Percentiles rank a stretch among this genome's conserved stretches.
These are phyloP conservation scores for Acropternis orthonyx DNA, from an alignment of 2,797 vertebrate genomes.

Conservation along the genomic window DNA sequence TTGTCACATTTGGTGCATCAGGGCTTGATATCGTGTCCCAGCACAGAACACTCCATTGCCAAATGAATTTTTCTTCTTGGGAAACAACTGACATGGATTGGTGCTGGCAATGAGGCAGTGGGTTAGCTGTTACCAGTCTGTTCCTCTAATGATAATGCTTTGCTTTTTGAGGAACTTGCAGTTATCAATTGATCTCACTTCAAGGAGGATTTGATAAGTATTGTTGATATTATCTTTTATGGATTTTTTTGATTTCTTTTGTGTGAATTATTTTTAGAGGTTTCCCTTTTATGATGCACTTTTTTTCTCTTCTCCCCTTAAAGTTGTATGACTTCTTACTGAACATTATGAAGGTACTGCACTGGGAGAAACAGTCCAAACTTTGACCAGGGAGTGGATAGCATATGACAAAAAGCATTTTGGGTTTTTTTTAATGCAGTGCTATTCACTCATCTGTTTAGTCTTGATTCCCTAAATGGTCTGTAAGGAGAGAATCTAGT, in stretches of 20 bases:
- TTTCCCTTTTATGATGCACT: not conserved
- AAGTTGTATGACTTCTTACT: not conserved
- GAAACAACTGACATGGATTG: not conserved
- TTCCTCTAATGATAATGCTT: not conserved
- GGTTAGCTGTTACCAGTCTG: not conserved
- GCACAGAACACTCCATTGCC: not conserved
- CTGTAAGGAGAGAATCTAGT: not conserved
- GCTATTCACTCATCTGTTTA: not conserved
- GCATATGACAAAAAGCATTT: not conserved
- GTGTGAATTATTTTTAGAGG: not conserved
- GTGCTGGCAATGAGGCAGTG: not conserved
- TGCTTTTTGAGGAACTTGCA: not conserved
- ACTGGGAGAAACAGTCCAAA: not conserved
- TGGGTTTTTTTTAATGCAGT: fast-evolving
- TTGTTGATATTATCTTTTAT: not conserved
- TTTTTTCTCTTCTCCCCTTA: not conserved
- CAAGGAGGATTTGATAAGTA: not conserved
- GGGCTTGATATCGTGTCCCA: not conserved
- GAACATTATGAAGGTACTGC: not conserved
- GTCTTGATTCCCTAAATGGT: constrained; percentile 1
- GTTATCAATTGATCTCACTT: not conserved
- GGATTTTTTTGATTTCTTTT: not conserved
- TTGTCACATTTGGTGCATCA: not conserved
- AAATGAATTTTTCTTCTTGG: not conserved
- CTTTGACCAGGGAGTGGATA: not conserved